Base-by-base conservation (phyloP, 1,140 invertebrate genomes). In the Octopus bimaculoides region DNA sequence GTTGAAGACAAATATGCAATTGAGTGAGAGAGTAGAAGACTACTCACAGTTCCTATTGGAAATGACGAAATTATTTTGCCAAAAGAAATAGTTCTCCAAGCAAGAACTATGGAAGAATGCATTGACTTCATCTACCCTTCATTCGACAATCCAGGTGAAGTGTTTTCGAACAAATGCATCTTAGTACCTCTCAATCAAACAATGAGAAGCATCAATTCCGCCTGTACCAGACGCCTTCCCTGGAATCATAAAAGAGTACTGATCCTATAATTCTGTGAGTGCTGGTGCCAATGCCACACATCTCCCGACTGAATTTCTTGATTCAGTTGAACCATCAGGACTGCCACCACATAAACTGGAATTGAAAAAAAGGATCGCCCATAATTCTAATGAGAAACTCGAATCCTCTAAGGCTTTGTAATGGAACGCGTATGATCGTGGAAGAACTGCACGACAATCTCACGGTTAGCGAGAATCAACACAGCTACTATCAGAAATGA, bases 391-490 rank as follows among this genome's bases (percentile, higher is more conserved):
- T 3, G 61, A 66, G 61, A 66, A 66, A 66, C 61, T 66, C 3
- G 61, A n/a, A 66, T 14, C 61, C 61, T n/a, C 61, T 3, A 66
- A 66, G 61, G 61, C 61, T 66, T 14, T 66, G 61, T n/a, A 66
- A 66, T 66, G 61, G 61, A 66, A 66, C 61, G 61, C 12, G 3
- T 14, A 2, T 66, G 61, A 66, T 66, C n/a, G 61, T 66, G 61
- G 61, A 66, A 66, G 61, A 66, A n/a, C 61, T 66, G n/a, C 61
- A 66, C n/a, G 61, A 66, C n/a, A 66, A 66, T 66, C 61, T 66
- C 12, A 66, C n/a, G 2, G n/a, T 66, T 41, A n/a, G n/a, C 12
- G n/a, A 66, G n/a, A 66, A 66, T 66, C 61, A 66, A 66, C 61
- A 66, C 61, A 14, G 61, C 12, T 14, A n/a, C 61, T n/a, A 2